phyloP scores from a whole-genome alignment of 2,888 invertebrate species.

The Caenorhabditis doughertyi region DNA sequence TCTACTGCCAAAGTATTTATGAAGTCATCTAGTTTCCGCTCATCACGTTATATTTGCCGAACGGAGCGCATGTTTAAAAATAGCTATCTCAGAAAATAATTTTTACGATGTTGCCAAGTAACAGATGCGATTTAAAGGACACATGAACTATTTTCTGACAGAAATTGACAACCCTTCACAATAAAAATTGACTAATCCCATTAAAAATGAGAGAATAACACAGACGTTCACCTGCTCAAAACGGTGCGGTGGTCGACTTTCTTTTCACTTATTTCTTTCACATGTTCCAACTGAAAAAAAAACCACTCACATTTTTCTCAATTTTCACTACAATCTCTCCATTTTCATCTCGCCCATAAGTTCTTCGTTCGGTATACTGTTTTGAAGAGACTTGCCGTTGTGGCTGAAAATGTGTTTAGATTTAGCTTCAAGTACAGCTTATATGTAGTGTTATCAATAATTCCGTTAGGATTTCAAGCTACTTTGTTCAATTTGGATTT shows the following conservation, averaged over 20 bases:
- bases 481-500: no score
- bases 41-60: slow-evolving; percentile 4
- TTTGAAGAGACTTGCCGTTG: slow-evolving; percentile 77
- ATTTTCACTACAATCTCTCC: slow-evolving; percentile 81
- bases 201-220: slow-evolving; percentile 1
- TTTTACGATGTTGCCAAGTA: not conserved
- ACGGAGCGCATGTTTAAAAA: not conserved
- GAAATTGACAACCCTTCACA: not conserved
- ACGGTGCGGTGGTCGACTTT: slow-evolving; percentile 15
- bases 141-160: slow-evolving; percentile 5
- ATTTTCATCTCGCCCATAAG: slow-evolving; percentile 80
- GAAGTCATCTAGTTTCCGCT: slow-evolving; percentile 29
- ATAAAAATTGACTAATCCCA: not conserved
- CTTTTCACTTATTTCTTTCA: no score
- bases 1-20: slow-evolving; percentile 14
- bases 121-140: not conserved
- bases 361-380: slow-evolving; percentile 79
- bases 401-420: slow-evolving; percentile 72
- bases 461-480: no score
- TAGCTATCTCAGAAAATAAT: not conserved
- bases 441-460: no score
- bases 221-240: slow-evolving; percentile 24
- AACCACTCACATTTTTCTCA: slow-evolving; percentile 75
- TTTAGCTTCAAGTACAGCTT: no score
- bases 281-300: not conserved